phyloP scores from a whole-genome alignment of 2,888 invertebrate species.

The Pandemis corylana region DNA sequence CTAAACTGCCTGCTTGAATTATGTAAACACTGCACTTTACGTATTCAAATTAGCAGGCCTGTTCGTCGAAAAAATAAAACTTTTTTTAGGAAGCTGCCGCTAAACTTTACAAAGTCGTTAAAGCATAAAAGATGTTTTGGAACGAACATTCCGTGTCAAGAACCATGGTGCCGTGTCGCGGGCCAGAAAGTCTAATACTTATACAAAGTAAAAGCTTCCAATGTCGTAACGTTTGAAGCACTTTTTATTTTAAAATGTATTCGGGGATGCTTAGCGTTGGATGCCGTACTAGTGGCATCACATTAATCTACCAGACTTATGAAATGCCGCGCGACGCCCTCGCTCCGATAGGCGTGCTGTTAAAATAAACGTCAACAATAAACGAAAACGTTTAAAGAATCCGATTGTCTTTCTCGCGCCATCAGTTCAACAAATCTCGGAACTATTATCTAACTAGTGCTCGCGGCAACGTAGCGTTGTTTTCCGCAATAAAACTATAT shows the following conservation, averaged over 20 bases:
- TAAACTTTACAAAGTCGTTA: conserved; percentile 19
- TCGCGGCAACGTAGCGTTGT: conserved; percentile 16
- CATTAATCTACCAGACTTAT: conserved; percentile 63
- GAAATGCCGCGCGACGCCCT: conserved; percentile 55
- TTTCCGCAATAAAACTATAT: conserved; percentile 37
- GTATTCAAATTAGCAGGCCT: conserved; percentile 16
- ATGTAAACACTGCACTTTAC: conserved; percentile 31
- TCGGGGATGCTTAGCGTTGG: conserved; percentile 60
- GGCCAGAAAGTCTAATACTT: conserved; percentile 64
- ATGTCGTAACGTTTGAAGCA: conserved; percentile 56
- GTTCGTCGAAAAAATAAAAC: conserved; percentile 4
- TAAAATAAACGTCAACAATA: conserved; percentile 42
- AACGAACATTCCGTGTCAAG: conserved; percentile 1
- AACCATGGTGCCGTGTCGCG: conserved; percentile 52
- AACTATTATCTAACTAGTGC: conserved; percentile 14
- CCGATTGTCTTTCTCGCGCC: conserved; percentile 31
- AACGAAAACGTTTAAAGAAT: conserved; percentile 37
- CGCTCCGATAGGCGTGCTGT: conserved; percentile 42
- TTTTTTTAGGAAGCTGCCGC: conserved; percentile 13
- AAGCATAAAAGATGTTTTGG: conserved; percentile 9
- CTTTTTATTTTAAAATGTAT: conserved; percentile 66
- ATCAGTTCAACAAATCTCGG: conserved; percentile 22
- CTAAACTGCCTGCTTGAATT: conserved; percentile 25
- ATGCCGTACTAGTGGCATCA: conserved; percentile 50
- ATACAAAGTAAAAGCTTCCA: conserved; percentile 54